Conservation (phyloP, 2,113 vertebrate genomes). For the Alethe diademata region DNA sequence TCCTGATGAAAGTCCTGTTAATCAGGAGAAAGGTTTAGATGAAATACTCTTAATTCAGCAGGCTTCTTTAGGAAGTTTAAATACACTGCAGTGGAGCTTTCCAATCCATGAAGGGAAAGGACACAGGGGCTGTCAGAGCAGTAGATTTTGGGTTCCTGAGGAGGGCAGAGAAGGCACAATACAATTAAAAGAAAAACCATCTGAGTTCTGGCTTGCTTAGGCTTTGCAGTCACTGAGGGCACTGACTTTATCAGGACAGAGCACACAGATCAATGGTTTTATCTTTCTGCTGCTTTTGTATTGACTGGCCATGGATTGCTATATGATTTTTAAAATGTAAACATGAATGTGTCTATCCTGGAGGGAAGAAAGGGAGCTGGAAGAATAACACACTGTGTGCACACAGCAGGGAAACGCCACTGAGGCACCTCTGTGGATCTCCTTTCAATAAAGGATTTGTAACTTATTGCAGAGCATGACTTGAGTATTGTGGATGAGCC, state of each 20-base stretch:
- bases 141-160: not conserved
- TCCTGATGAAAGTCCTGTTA: slow-evolving; percentile 68
- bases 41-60: slow-evolving; percentile 11
- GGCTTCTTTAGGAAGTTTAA: not conserved
- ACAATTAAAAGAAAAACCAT: not conserved
- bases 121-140: not conserved
- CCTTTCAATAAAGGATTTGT: not conserved
- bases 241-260: not conserved
- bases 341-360: not conserved
- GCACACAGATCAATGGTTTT: not conserved
- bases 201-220: not conserved
- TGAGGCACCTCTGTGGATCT: not conserved
- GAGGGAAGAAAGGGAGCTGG: not conserved
- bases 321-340: not conserved
- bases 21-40: slow-evolving; percentile 49
- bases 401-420: not conserved
- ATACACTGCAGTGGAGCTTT: not conserved
- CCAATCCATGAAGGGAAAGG: not conserved
- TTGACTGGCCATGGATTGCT: not conserved
- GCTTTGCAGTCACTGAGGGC: not conserved
- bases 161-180: not conserved
- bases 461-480: not conserved
- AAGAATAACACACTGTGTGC: not conserved
- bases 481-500: not conserved
- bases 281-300: not conserved